Evolutionary conservation across 2,888 invertebrate genomes (phyloP).

Genomic region (Lymantria dispar): DNA sequence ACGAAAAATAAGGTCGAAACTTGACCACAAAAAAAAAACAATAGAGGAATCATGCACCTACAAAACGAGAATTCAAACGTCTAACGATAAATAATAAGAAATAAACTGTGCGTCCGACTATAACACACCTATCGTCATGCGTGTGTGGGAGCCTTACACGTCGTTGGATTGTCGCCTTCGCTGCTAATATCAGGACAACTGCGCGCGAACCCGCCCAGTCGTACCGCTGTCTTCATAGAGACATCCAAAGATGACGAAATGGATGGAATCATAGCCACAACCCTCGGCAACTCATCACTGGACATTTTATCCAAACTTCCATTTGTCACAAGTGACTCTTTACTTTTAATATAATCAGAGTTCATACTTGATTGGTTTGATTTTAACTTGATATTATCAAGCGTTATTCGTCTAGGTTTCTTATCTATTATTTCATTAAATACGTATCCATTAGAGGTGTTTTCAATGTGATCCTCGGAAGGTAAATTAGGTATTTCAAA

Average conservation of each 20-base stretch:
- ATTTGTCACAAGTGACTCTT: conserved; percentile 45
- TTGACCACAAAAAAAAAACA: neutral
- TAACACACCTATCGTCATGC: conserved; percentile 77
- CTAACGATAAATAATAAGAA: conserved; percentile 20
- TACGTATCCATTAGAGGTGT: conserved; percentile 49
- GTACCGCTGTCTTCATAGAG: conserved; percentile 5
- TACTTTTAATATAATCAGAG: conserved; percentile 45
- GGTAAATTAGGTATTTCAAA: conserved; percentile 73
- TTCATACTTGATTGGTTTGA: conserved; percentile 55
- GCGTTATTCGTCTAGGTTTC: conserved; percentile 73
- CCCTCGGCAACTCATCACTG: conserved; percentile 31
- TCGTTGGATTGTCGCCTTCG: conserved; percentile 19
- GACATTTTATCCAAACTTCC: conserved; percentile 50
- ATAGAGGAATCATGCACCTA: conserved; percentile 16
- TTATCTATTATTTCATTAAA: conserved; percentile 78
- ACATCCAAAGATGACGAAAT: conserved; percentile 30
- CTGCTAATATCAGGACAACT: conserved; percentile 62
- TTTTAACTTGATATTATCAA: conserved; percentile 66
- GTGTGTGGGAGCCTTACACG: conserved; percentile 63
- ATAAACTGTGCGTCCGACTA: conserved; percentile 49
- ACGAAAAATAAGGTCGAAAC: conserved; percentile 3
- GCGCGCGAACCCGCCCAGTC: conserved; percentile 26
- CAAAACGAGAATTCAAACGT: conserved; percentile 19
- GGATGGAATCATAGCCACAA: conserved; percentile 36
- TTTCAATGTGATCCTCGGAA: conserved; percentile 62